phyloP scores from a whole-genome alignment of 2,888 invertebrate species.

The Agrochola lota region DNA sequence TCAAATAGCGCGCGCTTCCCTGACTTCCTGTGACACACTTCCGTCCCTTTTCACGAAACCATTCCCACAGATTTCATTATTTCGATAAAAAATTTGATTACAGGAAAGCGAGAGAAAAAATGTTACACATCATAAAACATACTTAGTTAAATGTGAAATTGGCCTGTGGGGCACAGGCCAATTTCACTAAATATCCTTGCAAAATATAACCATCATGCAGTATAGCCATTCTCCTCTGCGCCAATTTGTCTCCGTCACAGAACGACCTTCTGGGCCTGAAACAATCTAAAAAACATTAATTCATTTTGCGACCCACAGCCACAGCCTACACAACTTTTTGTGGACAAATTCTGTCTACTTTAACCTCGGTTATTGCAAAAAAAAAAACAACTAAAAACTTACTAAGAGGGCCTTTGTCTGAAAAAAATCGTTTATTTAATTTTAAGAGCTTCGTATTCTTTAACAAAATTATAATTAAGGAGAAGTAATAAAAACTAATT shows the following conservation, averaged over 20 bases:
- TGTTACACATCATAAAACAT: no score
- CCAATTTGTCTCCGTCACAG: slow-evolving; percentile 41
- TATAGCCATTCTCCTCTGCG: neutral
- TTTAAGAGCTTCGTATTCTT: slow-evolving; percentile 12
- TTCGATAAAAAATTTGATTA: no score
- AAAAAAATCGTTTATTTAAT: slow-evolving; percentile 40
- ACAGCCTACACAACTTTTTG: slow-evolving; percentile 31
- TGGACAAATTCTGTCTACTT: slow-evolving; percentile 29
- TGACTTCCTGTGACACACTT: no score
- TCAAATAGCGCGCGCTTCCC: no score
- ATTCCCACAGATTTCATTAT: no score
- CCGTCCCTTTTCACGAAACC: no score
- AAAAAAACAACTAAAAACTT: slow-evolving; percentile 20
- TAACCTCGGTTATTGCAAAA: slow-evolving; percentile 3
- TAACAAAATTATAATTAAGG: slow-evolving; percentile 46
- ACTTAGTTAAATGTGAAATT: neutral
- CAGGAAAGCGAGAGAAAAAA: no score
- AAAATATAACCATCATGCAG: neutral
- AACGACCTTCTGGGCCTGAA: slow-evolving; percentile 21
- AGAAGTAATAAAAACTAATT: slow-evolving; percentile 54
- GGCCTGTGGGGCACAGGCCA: neutral
- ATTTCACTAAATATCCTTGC: neutral
- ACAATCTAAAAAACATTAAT: slow-evolving; percentile 53
- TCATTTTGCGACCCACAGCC: slow-evolving; percentile 35
- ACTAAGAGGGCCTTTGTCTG: slow-evolving; percentile 11